These are phyloP conservation scores for Poecilia velifera DNA, from an alignment of 2,797 vertebrate species.

Conservation along the genomic window DNA sequence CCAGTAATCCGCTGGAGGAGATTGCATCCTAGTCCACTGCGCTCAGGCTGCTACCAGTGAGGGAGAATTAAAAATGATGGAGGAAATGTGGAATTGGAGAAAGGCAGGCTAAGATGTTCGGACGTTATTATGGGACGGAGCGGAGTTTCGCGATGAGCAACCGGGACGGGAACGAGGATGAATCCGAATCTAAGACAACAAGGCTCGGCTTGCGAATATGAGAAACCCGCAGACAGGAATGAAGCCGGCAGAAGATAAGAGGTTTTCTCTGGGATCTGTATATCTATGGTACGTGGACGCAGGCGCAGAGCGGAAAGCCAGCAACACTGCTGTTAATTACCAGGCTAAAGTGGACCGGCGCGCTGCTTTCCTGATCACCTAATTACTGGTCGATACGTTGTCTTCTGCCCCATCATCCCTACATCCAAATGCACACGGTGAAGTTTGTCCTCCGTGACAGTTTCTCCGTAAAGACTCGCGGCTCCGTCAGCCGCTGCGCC, in stretches of 20 bases:
- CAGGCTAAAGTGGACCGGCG: constrained; percentile 8
- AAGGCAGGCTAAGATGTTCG: background rate
- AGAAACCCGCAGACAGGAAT: constrained; percentile 42
- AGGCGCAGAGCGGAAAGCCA: constrained; percentile 19
- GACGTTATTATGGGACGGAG: constrained; percentile 20
- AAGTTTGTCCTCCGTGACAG: constrained; percentile 11
- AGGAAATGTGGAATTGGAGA: background rate
- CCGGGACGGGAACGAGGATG: constrained; percentile 64
- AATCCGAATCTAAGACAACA: constrained; percentile 48
- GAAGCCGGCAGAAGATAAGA: constrained; percentile 48
- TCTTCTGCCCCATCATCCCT: constrained; percentile 5
- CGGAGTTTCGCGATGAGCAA: constrained; percentile 28
- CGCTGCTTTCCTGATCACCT: background rate
- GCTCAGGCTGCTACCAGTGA: constrained; percentile 53
- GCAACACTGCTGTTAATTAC: constrained; percentile 16
- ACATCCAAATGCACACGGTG: constrained; percentile 12
- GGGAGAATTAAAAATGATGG: constrained; percentile 48
- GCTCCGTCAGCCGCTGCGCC: constrained; percentile 22
- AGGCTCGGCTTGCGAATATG: constrained; percentile 51
- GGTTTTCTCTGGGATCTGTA: constrained; percentile 4
- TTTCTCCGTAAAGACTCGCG: constrained; percentile 7
- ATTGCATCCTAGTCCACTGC: constrained; percentile 71
- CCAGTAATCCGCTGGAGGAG: constrained; percentile 79
- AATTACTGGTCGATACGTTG: constrained; percentile 1
- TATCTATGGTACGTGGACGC: constrained; percentile 28